These are phyloP conservation scores for Panthera leo DNA, from an alignment of 2,113 vertebrate genomes.

Conservation along the genomic window DNA sequence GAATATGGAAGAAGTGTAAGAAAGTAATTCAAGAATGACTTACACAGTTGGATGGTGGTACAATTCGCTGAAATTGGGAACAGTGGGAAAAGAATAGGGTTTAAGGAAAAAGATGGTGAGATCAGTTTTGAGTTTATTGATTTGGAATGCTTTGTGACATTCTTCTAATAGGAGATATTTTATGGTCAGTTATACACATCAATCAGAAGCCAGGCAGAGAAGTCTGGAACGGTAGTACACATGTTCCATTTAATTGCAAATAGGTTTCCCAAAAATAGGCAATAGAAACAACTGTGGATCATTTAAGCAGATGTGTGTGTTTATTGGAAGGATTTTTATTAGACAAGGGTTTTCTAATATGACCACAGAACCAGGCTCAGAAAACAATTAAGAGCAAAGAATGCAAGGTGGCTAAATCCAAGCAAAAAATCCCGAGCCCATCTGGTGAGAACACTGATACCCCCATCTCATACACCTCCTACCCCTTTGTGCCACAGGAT, in stretches of 20 bases:
- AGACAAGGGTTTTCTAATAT: background rate
- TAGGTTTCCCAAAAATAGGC: background rate
- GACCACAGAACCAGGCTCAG: background rate
- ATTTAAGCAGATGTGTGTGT: background rate
- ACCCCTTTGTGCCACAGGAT: rapidly evolving
- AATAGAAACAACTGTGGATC: background rate
- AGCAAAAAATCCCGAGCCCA: background rate
- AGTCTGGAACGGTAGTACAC: rapidly evolving
- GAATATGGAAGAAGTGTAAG: background rate
- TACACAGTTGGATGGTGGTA: background rate
- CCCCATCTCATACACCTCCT: rapidly evolving
- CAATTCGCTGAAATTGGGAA: background rate
- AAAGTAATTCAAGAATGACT: background rate
- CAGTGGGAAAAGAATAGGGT: no score
- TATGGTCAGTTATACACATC: background rate
- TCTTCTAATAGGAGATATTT: background rate
- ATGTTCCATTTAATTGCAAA: background rate
- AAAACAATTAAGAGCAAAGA: background rate
- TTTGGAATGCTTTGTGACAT: background rate
- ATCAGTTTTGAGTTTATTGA: background rate
- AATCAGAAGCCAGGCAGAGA: background rate
- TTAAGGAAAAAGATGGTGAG: background rate
- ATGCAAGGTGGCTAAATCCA: background rate
- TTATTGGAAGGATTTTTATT: background rate
- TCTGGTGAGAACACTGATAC: rapidly evolving